Evolutionary conservation across 1,140 invertebrate species (phyloP), one percentile per base, ranked within the genome.

Genomic region (Laodelphax striatellus): DNA sequence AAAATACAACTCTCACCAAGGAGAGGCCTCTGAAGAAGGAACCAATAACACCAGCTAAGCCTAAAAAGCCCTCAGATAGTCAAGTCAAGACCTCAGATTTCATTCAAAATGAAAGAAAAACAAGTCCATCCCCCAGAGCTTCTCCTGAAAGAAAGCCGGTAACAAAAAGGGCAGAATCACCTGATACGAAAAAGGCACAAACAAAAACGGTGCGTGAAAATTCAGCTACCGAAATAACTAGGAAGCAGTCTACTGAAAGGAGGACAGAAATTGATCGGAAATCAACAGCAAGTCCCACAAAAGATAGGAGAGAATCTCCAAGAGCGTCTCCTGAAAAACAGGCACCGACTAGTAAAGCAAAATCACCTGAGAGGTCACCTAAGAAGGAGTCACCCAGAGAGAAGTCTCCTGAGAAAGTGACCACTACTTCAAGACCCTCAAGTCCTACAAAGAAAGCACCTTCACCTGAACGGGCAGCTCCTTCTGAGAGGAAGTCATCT

Each of bases 371-470:
- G 17, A 46, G 55, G 22, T 14, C 19, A 21, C 9, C 41, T 50
- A 42, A 24, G 9, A 24, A 34, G 16, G 34, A 43, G 44, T 14
- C 16, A n/a, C 21, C 21, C 16, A 54, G 24, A 17, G 58, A 60
- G 5, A 58, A 62, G 24, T 62, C 61, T 52, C 34, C 56, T 42
- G 61, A 62, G 31, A 28, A 24, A 52, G 16, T 21, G 14, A 28
- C 31, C 1, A 19, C 31, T 19, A 21, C 58, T 22, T 28, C 14
- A 46, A 57, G 52, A 22, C 42, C 43, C 16, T 22, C 28, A 5
- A 57, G 55, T 42, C 24, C 34, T 11, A 55, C 24, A 5, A 57
- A 31, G 17, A 41, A 41, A 57, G n/a, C 17, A 34, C 38, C 34
- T 41, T 41, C 59, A 2, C 58, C 62, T 9, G 54, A 55, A 42